phyloP scores from a whole-genome alignment of 2,888 invertebrate species.

The Leucoptera coffeella region DNA sequence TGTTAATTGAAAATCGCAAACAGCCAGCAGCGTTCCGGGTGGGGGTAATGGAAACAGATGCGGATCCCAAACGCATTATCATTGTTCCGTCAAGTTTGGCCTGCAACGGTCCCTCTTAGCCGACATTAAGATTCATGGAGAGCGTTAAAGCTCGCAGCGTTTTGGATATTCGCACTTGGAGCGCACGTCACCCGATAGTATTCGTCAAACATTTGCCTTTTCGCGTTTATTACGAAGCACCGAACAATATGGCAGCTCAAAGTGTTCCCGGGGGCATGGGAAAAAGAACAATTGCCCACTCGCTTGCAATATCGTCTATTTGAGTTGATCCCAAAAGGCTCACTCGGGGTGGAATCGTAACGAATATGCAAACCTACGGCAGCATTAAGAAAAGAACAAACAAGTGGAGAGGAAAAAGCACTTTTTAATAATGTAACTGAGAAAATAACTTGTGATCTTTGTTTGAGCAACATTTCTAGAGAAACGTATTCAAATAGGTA shows the following conservation, averaged over 20 bases:
- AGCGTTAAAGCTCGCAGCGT: slow-evolving; percentile 36
- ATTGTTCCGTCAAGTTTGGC: not conserved
- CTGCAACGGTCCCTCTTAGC: not conserved
- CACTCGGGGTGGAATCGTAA: slow-evolving; percentile 23
- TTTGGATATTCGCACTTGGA: slow-evolving; percentile 42
- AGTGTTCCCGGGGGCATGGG: slow-evolving; percentile 13
- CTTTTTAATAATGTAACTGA: too few species aligned
- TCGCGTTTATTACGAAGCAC: slow-evolving; percentile 23
- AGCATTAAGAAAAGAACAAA: slow-evolving; percentile 29
- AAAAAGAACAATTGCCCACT: slow-evolving; percentile 24
- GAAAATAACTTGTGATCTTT: too few species aligned
- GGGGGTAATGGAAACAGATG: too few species aligned
- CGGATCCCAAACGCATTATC: slow-evolving; percentile 12
- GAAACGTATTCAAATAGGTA: too few species aligned
- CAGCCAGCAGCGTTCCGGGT: too few species aligned
- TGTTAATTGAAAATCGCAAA: slow-evolving; percentile 15
- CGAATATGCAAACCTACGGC: slow-evolving; percentile 37
- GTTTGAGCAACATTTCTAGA: too few species aligned
- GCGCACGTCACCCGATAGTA: too few species aligned
- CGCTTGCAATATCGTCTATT: slow-evolving; percentile 30
- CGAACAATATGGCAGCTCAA: slow-evolving; percentile 12
- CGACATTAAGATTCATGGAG: slow-evolving; percentile 46
- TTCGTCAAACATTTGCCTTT: too few species aligned
- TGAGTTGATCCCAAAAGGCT: slow-evolving; percentile 28
- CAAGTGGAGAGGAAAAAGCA: too few species aligned